Base-by-base conservation (phyloP, 2,797 vertebrate genomes). In the Lophius americanus region DNA sequence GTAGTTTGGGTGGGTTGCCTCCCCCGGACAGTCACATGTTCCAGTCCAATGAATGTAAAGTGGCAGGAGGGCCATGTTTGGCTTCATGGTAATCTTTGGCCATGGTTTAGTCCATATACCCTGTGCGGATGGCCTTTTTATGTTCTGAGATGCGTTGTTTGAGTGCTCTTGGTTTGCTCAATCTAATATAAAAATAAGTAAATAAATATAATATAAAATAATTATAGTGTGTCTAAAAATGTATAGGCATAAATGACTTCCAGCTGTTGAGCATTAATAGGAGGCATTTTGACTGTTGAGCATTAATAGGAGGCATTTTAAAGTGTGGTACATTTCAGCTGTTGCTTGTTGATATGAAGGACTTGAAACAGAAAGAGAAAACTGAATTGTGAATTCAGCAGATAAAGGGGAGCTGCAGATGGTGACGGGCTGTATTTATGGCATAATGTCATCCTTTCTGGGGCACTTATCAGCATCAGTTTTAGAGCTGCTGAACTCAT, bases 271-370 rank as follows among this genome's bases (percentile, higher is more conserved):
- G 23, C 55, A 39, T 48, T 73, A 68, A 79, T 67, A 14, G 0
- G 4, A 75, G 53, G 38, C 9, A 49, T 72, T 66, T 48, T 0
- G n/a, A n/a, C 50, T 55, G 41, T 68, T 13, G 3, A 57, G 23
- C 55, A 39, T 48, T 73, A 68, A 79, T 67, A 14, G 0, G 4
- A 75, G 53, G 38, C 9, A 49, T 72, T 66, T 48, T 0, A 47
- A 68, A 57, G 54, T 49, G 39, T 23, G 13, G 69, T 61, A 68
- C 38, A 37, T 56, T 47, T 51, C 63, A 70, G 70, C 74, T 74
- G 70, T 23, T 60, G 39, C 23, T 11, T 48, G 64, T 23, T 2
- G 11, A 64, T 68, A 81, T 65, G 73, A 82, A 64, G 33, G 9
- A 11, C 70, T 47, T 55, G 62, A 81, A 50, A 73, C 7, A 6